Evolutionary conservation across 2,797 vertebrate species (phyloP).

Genomic region (Triplophysa bombifrons): DNA sequence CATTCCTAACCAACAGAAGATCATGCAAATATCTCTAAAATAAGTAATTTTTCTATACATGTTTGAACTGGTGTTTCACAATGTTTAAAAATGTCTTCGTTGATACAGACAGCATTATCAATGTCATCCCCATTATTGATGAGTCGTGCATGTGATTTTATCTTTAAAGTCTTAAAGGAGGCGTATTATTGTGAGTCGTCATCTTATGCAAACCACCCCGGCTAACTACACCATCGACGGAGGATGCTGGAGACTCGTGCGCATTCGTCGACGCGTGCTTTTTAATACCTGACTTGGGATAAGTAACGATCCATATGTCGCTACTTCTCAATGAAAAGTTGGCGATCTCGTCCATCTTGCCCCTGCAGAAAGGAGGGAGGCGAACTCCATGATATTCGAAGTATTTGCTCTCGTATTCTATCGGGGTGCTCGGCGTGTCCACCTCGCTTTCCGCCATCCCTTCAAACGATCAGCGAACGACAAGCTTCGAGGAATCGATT

Average conservation of each 20-base stretch:
- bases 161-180: neutral
- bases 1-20: neutral
- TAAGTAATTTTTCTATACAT: neutral
- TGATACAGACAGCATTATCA: neutral
- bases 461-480: constrained; percentile 45
- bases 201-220: constrained; percentile 1
- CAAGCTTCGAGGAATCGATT: constrained; percentile 1
- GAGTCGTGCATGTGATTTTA: neutral
- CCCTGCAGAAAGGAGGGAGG: constrained; percentile 96
- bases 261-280: neutral
- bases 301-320: constrained; percentile 98
- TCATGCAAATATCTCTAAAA: neutral
- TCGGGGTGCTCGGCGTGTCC: constrained; percentile 94
- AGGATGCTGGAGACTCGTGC: neutral
- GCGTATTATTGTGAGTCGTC: neutral
- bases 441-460: constrained; percentile 96
- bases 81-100: neutral
- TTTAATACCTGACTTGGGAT: constrained; percentile 92
- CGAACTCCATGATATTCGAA: constrained; percentile 96
- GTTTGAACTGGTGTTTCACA: neutral
- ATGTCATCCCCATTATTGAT: too few species aligned
- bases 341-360: constrained; percentile 97
- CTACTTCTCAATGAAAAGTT: constrained; percentile 92
- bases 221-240: neutral
- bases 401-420: constrained; percentile 98